These are phyloP conservation scores for Illadopsis cleaveri DNA, from an alignment of 2,113 vertebrate genomes.

Conservation along the genomic window DNA sequence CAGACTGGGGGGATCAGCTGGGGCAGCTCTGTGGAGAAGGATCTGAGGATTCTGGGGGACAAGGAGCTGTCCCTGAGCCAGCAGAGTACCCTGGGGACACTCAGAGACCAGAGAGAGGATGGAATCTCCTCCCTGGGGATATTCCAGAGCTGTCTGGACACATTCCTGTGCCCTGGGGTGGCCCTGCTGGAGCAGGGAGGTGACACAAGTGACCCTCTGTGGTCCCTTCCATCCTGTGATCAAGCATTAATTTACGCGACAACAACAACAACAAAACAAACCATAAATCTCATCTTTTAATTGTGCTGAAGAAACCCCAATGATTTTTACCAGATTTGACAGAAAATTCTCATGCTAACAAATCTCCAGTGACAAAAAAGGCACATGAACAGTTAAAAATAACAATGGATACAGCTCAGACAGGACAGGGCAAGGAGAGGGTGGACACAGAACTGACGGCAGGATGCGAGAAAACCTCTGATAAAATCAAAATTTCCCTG, in stretches of 20 bases:
- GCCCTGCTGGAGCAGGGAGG: not conserved
- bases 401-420: not conserved
- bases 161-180: not conserved
- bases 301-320: not conserved
- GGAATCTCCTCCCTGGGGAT: not conserved
- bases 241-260: not conserved
- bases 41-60: not conserved
- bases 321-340: not conserved
- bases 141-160: not conserved
- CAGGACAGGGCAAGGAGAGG: not conserved
- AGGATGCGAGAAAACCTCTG: accelerated
- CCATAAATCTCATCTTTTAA: conserved; percentile 24
- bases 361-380: not conserved
- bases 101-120: not conserved
- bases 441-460: not conserved
- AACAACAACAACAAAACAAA: not conserved
- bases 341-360: not conserved
- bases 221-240: not conserved
- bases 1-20: not conserved
- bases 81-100: not conserved
- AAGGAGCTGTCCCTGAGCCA: not conserved
- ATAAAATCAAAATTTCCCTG: not conserved
- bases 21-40: not conserved
- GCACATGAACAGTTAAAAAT: not conserved
- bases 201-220: not conserved